These are phyloP conservation scores for Mesaphorura yosii DNA, from an alignment of 1,140 invertebrate species.

Conservation along the genomic window DNA sequence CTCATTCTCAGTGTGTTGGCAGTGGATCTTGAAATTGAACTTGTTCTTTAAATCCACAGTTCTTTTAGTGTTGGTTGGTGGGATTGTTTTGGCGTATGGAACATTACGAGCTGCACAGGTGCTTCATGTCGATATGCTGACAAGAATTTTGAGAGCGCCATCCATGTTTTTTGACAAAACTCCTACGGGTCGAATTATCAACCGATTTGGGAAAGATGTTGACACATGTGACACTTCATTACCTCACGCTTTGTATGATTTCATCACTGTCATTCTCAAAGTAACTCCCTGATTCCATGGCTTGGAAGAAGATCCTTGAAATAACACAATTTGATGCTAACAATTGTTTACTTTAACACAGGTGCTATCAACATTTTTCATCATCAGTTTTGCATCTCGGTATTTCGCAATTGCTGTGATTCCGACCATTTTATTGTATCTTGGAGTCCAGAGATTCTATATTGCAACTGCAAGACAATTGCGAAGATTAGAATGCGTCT, in stretches of 20 bases:
- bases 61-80: conserved; percentile 33
- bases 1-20: too few species aligned
- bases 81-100: conserved; percentile 36
- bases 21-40: too few species aligned
- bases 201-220: conserved; percentile 74
- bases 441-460: conserved; percentile 49
- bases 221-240: conserved; percentile 49
- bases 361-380: too few species aligned
- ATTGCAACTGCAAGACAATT: conserved; percentile 49
- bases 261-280: conserved; percentile 44
- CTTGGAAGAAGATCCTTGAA: too few species aligned
- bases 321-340: too few species aligned
- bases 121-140: conserved; percentile 54
- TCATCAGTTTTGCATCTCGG: conserved; percentile 44
- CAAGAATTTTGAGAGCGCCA: conserved; percentile 50
- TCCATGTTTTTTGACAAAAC: conserved; percentile 75
- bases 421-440: too few species aligned
- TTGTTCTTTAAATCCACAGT: conserved; percentile 2
- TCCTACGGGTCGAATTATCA: conserved; percentile 68
- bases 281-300: conserved; percentile 45
- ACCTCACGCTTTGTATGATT: too few species aligned
- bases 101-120: conserved; percentile 52
- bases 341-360: too few species aligned
- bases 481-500: conserved; percentile 48
- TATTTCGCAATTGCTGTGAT: conserved; percentile 40